Evolutionary conservation across 2,113 vertebrate species (phyloP).

Genomic region (Hipposideros armiger): DNA sequence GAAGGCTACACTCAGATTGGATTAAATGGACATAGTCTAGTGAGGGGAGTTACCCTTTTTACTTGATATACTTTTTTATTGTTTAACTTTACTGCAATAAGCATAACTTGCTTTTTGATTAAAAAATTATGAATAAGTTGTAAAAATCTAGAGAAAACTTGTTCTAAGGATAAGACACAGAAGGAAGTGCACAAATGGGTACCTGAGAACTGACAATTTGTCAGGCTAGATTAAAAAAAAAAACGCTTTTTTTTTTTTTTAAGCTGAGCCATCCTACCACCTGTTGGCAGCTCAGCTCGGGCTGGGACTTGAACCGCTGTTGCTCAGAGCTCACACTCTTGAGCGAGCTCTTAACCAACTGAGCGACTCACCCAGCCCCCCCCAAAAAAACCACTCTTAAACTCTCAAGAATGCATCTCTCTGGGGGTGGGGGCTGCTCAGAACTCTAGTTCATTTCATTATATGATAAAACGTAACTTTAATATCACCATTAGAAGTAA

Average conservation of each 20-base stretch:
- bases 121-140: neutral
- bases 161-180: neutral
- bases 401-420: slow-evolving; percentile 28
- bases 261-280: no score
- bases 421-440: neutral
- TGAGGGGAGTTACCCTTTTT: neutral
- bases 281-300: no score
- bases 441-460: slow-evolving; percentile 60
- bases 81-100: neutral
- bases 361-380: no score
- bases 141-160: slow-evolving; percentile 10
- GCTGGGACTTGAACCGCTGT: no score
- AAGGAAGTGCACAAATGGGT: neutral
- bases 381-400: neutral
- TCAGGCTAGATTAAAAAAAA: neutral
- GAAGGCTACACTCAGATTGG: neutral
- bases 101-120: neutral
- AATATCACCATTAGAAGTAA: slow-evolving; percentile 58
- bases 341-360: no score
- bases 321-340: no score
- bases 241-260: neutral
- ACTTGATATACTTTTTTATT: neutral
- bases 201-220: neutral
- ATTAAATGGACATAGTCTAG: neutral
- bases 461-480: slow-evolving; percentile 68